Percentiles rank a stretch among this genome's conserved stretches.
Conservation (phyloP, 1,140 invertebrate genomes). For the Bombyx mandarina region DNA sequence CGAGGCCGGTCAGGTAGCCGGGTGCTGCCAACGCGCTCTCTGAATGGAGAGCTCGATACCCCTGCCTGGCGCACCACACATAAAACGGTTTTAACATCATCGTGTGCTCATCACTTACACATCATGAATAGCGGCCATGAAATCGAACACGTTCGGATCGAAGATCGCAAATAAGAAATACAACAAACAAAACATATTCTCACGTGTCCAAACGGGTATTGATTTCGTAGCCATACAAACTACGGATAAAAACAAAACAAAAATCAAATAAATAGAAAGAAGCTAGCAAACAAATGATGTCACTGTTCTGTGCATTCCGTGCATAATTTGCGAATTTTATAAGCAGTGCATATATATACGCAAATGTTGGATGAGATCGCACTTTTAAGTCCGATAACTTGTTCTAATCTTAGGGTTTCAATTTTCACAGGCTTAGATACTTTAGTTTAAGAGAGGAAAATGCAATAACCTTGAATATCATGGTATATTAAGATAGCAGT, state of each 20-base stretch:
- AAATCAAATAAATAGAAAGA: constrained; percentile 30
- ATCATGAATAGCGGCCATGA: background rate
- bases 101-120: constrained; percentile 3
- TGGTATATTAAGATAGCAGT: too few relatives aligned
- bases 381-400: constrained; percentile 4
- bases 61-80: constrained; percentile 68
- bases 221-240: too few relatives aligned
- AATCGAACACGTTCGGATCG: background rate
- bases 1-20: constrained; percentile 84
- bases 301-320: constrained; percentile 52
- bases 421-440: too few relatives aligned
- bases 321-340: constrained; percentile 46
- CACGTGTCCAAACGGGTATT: too few relatives aligned
- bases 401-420: too few relatives aligned
- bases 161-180: background rate
- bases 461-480: too few relatives aligned
- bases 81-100: constrained; percentile 30
- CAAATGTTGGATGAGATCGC: constrained; percentile 8
- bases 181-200: background rate
- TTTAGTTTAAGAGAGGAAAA: too few relatives aligned
- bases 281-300: constrained; percentile 45
- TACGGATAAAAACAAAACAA: constrained; percentile 13
- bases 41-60: constrained; percentile 83
- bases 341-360: constrained; percentile 62
- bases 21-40: constrained; percentile 89